Base-by-base conservation (phyloP, 2,888 invertebrate species). In the Drosophila multiciliata region DNA sequence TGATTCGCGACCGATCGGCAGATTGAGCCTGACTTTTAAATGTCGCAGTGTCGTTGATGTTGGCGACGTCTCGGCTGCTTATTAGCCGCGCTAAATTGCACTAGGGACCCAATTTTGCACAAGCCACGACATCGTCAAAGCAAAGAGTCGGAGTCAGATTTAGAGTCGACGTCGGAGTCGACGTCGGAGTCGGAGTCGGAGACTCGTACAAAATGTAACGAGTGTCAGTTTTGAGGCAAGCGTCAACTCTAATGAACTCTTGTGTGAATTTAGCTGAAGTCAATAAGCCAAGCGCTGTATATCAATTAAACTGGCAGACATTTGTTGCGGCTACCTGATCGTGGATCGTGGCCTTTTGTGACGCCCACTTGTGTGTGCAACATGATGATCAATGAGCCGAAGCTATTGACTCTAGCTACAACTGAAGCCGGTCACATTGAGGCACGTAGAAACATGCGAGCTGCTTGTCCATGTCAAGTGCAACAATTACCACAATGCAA, bases 161-260 rank as follows among this genome's bases (percentile, higher is more conserved):
- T 20, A 20, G 26, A 78, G 64, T 66, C 40, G 29, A 8, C 58
- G 40, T 71, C 26, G 11, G 1, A 73, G 49, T 66, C 40, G 29
- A 8, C 58, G 40, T 71, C 26, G 11, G 1, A 73, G 49, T 59
- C 53, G 26, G 11, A 42, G 70, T 35, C 33, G 29, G 35, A 48
- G 50, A 73, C 68, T 80, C 79, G 55, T 61, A 75, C 78, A 75
- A 85, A 87, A 90, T 84, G 90, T 88, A 88, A 90, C 90, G 90
- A 89, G 89, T 88, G 88, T 88, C 88, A 88, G 81, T 87, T 88
- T 90, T 84, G 87, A 90, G 84, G 84, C 90, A 90, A 90, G 89
- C 90, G 90, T 88, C 88, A 88, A 89, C 90, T 88, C 90, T 88
- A 88, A 88, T 88, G 88, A 88, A 88, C 88, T 90, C 88, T 90